Evolutionary conservation across 1,140 invertebrate species (phyloP).

Genomic region (Drosophila ficusphila): DNA sequence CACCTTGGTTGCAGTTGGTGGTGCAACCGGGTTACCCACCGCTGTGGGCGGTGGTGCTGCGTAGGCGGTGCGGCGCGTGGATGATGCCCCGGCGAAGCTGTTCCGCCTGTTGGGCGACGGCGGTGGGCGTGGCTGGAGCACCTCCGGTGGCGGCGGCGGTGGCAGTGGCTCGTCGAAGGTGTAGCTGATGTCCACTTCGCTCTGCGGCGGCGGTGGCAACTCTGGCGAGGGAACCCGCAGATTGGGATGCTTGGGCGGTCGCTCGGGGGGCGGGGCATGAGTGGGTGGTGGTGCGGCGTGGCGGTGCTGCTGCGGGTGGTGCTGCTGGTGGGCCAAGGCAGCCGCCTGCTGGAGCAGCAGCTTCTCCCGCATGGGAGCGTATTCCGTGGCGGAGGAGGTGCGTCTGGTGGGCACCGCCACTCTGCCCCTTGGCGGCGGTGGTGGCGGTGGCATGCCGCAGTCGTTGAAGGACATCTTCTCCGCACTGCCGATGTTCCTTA

Average conservation of each 20-base stretch:
- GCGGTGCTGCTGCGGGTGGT: slow-evolving; percentile 79
- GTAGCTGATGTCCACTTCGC: slow-evolving; percentile 86
- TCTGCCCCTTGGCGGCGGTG: slow-evolving; percentile 82
- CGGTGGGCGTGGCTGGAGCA: slow-evolving; percentile 67
- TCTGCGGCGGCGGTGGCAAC: slow-evolving; percentile 89
- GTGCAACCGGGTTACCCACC: too few relatives aligned
- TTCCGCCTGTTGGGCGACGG: slow-evolving; percentile 77
- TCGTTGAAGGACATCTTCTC: slow-evolving; percentile 82
- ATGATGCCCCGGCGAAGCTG: slow-evolving; percentile 77
- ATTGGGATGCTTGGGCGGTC: slow-evolving; percentile 90
- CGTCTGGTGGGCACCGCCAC: slow-evolving; percentile 69
- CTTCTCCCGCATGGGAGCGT: slow-evolving; percentile 79
- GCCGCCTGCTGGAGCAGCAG: slow-evolving; percentile 73
- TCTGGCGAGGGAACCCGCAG: slow-evolving; percentile 88
- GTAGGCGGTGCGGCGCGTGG: slow-evolving; percentile 62
- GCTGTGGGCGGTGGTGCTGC: slow-evolving; percentile 1
- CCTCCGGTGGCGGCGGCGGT: slow-evolving; percentile 88
- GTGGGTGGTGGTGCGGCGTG: slow-evolving; percentile 2
- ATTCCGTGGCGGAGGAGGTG: slow-evolving; percentile 78
- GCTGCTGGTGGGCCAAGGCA: slow-evolving; percentile 74
- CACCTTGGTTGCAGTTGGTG: slow-evolving; percentile 23
- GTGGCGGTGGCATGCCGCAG: slow-evolving; percentile 80
- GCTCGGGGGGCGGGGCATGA: slow-evolving; percentile 89
- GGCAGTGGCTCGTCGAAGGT: slow-evolving; percentile 89
- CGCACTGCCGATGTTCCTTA: slow-evolving; percentile 72